Conservation (phyloP, 2,888 invertebrate genomes). For the Oligia fasciuncula region DNA sequence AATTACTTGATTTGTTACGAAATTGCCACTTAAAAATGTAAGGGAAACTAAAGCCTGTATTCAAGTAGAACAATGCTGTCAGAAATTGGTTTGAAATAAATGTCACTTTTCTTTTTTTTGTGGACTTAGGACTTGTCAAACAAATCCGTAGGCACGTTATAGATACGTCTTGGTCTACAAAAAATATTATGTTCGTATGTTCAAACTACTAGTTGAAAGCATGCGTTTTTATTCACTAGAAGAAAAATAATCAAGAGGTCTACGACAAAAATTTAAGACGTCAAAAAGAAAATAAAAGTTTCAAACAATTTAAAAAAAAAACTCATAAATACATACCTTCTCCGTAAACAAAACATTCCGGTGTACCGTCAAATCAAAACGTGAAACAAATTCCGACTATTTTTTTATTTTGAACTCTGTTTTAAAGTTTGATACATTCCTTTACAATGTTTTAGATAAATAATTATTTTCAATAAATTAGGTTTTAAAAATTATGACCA, state of each 20-base stretch:
- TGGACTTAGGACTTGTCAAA: not conserved
- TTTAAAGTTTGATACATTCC: conserved; percentile 70
- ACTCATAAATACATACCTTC: conserved; percentile 54
- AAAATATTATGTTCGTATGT: not conserved
- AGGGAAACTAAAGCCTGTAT: not conserved
- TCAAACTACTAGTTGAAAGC: not conserved
- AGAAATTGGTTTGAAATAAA: not conserved
- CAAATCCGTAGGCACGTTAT: not conserved
- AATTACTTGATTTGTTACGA: not conserved
- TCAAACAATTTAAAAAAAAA: not conserved
- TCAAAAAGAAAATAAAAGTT: not conserved
- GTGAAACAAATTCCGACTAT: conserved; percentile 52
- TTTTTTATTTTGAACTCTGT: conserved; percentile 61
- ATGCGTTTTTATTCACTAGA: not conserved
- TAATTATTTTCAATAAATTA: conserved; percentile 52
- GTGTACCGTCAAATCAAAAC: conserved; percentile 57
- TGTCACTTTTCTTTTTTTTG: not conserved
- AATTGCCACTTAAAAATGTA: not conserved
- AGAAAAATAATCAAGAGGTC: not conserved
- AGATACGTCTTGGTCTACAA: conserved; percentile 2
- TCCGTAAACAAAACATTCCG: conserved; percentile 30
- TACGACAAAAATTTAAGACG: not conserved
- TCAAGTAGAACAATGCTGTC: not conserved
- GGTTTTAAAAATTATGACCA: conserved; percentile 21
- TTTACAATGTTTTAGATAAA: conserved; percentile 49